Conservation (phyloP, 2,113 vertebrate genomes). For the Pungitius pungitius region DNA sequence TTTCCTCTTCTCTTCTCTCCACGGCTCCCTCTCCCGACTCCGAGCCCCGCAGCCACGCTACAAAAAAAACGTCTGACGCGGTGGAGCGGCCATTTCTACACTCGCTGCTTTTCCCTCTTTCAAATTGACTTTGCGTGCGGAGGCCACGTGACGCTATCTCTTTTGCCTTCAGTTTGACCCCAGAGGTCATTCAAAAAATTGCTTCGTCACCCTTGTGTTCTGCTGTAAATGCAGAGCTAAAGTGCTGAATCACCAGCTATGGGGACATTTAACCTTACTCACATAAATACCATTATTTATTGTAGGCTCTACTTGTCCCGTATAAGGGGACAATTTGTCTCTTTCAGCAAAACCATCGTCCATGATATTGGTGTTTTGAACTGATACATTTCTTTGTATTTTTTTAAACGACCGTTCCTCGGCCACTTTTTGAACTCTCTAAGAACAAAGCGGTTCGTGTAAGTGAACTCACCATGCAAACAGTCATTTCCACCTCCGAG, state of each 20-base stretch:
- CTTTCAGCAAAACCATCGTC: conserved; percentile 10
- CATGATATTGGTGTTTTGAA: conserved; percentile 17
- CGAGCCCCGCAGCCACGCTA: neutral
- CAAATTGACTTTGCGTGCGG: conserved; percentile 33
- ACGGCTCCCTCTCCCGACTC: conserved; percentile 4
- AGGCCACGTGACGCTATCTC: conserved; percentile 49
- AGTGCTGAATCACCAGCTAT: conserved; percentile 51
- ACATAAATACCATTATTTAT: conserved; percentile 36
- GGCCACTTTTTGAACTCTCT: neutral
- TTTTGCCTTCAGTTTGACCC: conserved; percentile 41
- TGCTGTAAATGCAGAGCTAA: conserved; percentile 30
- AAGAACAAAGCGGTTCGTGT: conserved; percentile 6
- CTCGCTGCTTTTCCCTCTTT: conserved; percentile 26
- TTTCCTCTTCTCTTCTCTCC: neutral
- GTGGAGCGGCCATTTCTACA: conserved; percentile 16
- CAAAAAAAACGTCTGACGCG: neutral
- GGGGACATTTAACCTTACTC: conserved; percentile 54
- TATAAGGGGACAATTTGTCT: conserved; percentile 55
- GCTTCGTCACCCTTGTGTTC: conserved; percentile 48
- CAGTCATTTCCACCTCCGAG: conserved; percentile 73
- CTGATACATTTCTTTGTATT: conserved; percentile 7
- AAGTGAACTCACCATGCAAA: conserved; percentile 77
- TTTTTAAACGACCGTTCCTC: conserved; percentile 11
- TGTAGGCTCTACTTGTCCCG: conserved; percentile 27
- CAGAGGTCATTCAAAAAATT: conserved; percentile 35